Evolutionary conservation across 92 coral and sea anemone species (phyloP), one percentile per base, ranked within the genome.

Genomic region (Epizoanthus rinbou): DNA sequence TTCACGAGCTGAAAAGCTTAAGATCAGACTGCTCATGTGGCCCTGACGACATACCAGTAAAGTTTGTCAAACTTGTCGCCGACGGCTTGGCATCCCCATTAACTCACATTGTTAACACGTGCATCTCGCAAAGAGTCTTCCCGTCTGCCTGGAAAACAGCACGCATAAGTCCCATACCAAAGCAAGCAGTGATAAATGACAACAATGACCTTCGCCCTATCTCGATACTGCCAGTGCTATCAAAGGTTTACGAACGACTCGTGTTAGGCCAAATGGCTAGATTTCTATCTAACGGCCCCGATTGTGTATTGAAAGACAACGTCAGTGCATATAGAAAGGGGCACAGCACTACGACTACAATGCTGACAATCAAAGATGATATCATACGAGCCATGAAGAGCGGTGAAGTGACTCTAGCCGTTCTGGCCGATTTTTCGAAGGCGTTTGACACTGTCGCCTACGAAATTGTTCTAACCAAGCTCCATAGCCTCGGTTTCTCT

Each of bases 1-100:
- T 71, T 71, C 59, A 75, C 9, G 62, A 80, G 85, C 64, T 87
- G 17, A 79, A 56, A 57, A 59, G 33, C 60, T 19, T 87, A 72
- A 80, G 87, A 80, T 79, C 85, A 15, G 87, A 87, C 64, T 90
- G 89, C 39, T 84, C 91, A 22, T 74, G 89, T 18, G 94, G 91
- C 13, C 86, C 87, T 50, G 90, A 87, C 70, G 58, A 50, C 71
- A 87, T 87, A 37, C 86, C 85, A 22, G 66, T 43, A 6, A 87
- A 73, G 70, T 73, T 80, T 68, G 22, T 81, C 57, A 81, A 87
- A 64, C 75, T 81, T 18, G 69, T 63, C n/a, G 68, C 90, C 39
- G 82, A 87, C 33, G 53, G 66, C 54, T 35, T 87, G 68, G 81
- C 75, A 15, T 16, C 75, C 16, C 86, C 86, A 15, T 63, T 81